A percentile compares a stretch with the other conserved stretches of the same genome.
phyloP scores from a whole-genome alignment of 2,797 vertebrate species.

The Hapalemur alaotrensis region DNA sequence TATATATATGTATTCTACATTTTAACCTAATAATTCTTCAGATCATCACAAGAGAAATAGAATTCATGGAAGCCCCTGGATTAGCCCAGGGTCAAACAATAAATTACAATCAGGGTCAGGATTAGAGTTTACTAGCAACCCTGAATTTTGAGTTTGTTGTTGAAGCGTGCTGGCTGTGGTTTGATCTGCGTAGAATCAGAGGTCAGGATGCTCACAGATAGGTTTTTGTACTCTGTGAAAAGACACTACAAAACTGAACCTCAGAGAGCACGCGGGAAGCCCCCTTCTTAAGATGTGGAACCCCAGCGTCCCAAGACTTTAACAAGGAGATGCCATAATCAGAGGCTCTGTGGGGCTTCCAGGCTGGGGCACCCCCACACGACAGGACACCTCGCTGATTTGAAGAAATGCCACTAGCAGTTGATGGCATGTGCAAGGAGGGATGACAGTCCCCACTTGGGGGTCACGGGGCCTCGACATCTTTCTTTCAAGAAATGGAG shows the following conservation, averaged over 20 bases:
- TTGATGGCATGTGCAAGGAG: conserved; percentile 26
- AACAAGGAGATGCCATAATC: background rate
- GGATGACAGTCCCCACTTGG: background rate
- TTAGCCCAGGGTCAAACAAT: background rate
- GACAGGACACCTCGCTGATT: conserved; percentile 62
- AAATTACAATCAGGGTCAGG: background rate
- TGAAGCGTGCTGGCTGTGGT: conserved; percentile 30
- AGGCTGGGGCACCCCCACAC: background rate
- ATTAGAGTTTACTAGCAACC: background rate
- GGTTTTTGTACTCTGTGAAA: conserved; percentile 49
- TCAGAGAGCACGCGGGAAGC: conserved; percentile 55
- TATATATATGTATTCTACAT: background rate
- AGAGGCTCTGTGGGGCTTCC: background rate
- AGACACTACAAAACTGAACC: conserved; percentile 37
- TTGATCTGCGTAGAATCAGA: conserved; percentile 57
- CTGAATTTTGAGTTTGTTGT: background rate
- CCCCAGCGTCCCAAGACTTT: background rate
- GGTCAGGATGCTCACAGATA: conserved; percentile 8
- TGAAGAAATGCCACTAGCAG: conserved; percentile 63
- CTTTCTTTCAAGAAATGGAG: conserved; percentile 46
- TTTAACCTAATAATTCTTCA: background rate
- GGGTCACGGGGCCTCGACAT: background rate
- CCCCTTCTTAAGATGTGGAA: background rate
- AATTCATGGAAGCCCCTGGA: background rate
- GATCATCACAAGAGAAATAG: background rate